Conservation (phyloP, 2,113 vertebrate species). For the Amphilophus citrinellus region DNA sequence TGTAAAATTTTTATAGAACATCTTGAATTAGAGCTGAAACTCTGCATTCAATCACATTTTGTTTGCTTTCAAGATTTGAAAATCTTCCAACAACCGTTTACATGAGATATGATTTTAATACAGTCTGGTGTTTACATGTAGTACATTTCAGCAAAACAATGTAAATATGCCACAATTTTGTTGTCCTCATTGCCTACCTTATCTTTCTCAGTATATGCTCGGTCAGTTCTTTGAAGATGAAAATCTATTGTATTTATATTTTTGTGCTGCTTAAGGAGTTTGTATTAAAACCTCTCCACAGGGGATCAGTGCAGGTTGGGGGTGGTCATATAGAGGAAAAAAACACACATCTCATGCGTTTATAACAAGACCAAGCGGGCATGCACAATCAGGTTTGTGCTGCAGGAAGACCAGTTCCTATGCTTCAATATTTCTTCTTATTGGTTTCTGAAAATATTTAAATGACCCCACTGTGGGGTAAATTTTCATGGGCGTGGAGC, state of each 20-base stretch:
- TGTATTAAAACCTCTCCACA: not conserved
- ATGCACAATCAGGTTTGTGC: not conserved
- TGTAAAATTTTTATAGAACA: too few species aligned
- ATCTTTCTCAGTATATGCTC: not conserved
- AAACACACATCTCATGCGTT: not conserved
- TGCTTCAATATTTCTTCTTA: not conserved
- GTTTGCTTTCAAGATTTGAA: not conserved
- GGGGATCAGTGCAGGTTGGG: not conserved
- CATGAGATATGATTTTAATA: not conserved
- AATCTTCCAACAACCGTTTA: not conserved
- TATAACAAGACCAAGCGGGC: not conserved
- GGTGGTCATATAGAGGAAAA: not conserved
- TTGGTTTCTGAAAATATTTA: not conserved
- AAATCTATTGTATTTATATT: not conserved
- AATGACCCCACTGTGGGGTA: not conserved
- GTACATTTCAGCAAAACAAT: not conserved
- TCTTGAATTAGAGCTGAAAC: too few species aligned
- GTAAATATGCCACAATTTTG: not conserved
- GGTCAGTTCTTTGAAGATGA: not conserved
- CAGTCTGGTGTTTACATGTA: not conserved
- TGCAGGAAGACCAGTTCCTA: not conserved
- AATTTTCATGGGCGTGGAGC: not conserved
- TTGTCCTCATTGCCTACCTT: accelerated
- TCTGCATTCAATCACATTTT: too few species aligned
- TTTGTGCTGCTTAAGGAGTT: not conserved